Conservation (phyloP, 1,140 invertebrate species). For the Atta texana region DNA sequence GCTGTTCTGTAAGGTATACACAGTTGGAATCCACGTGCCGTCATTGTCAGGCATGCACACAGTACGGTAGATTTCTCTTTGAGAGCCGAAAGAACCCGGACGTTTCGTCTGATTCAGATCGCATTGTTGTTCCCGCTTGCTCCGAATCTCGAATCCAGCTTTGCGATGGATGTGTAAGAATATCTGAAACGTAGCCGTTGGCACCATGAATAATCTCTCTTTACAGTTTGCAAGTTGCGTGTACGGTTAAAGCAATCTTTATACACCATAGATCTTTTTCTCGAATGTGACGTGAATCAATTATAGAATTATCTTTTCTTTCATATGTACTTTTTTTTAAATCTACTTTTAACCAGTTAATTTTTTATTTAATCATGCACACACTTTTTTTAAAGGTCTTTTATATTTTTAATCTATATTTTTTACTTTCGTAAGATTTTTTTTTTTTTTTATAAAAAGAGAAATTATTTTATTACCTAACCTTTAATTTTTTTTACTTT, state of each 20-base stretch:
- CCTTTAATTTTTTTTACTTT: no score
- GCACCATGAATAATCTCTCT: neutral
- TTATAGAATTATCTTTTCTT: neutral
- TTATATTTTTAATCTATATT: neutral
- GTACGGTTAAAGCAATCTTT: neutral
- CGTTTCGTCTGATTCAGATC: slow-evolving; percentile 37
- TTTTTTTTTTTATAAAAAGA: neutral
- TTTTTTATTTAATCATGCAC: neutral
- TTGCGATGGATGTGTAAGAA: slow-evolving; percentile 29
- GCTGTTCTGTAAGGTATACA: slow-evolving; percentile 21
- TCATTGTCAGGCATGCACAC: slow-evolving; percentile 46
- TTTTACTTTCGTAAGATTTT: neutral
- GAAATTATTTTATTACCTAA: no score
- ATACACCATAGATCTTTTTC: neutral
- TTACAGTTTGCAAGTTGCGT: slow-evolving; percentile 2
- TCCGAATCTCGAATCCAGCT: neutral
- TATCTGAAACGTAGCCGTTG: neutral
- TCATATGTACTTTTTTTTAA: neutral
- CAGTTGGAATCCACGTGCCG: slow-evolving; percentile 36
- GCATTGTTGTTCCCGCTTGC: slow-evolving; percentile 44
- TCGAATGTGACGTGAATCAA: neutral
- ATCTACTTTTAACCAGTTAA: neutral
- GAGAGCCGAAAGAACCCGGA: slow-evolving; percentile 39
- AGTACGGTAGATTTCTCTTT: slow-evolving; percentile 46
- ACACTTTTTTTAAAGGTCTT: neutral